Conservation (phyloP, 2,888 invertebrate genomes). For the Thereva unica region DNA sequence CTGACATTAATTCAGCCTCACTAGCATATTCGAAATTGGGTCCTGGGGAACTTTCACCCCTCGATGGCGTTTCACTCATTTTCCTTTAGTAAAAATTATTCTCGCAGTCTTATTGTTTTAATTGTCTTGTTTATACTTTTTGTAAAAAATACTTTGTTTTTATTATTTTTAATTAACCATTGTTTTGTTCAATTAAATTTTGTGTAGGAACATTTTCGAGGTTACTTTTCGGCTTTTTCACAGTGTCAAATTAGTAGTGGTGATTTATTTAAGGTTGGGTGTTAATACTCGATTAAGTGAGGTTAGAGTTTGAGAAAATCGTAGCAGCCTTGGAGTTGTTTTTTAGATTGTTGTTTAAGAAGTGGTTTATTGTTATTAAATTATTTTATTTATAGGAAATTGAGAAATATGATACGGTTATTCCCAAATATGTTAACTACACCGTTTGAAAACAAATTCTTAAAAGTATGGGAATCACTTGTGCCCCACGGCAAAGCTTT, state of each 20-base stretch:
- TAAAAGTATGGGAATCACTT: no score
- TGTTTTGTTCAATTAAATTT: constrained; percentile 4
- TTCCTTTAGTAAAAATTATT: not conserved
- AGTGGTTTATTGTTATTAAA: no score
- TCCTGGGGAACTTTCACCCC: constrained; percentile 4
- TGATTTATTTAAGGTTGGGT: not conserved
- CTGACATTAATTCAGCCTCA: constrained; percentile 43
- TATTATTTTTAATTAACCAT: constrained; percentile 1
- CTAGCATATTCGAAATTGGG: constrained; percentile 39
- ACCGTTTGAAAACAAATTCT: no score
- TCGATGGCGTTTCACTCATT: constrained; percentile 24
- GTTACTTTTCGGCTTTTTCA: constrained; percentile 30
- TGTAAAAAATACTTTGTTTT: constrained; percentile 1
- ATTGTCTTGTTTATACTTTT: not conserved
- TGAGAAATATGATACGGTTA: no score
- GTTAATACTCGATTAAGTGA: no score
- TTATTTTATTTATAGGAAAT: no score
- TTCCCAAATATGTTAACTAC: no score
- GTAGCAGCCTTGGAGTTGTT: no score
- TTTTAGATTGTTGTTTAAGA: no score
- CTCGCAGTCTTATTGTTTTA: not conserved
- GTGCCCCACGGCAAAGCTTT: no score
- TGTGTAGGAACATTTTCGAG: constrained; percentile 31
- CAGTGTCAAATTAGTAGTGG: not conserved
- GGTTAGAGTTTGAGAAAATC: no score